Conservation (phyloP, 2,888 invertebrate genomes). For the Apamea crenata region DNA sequence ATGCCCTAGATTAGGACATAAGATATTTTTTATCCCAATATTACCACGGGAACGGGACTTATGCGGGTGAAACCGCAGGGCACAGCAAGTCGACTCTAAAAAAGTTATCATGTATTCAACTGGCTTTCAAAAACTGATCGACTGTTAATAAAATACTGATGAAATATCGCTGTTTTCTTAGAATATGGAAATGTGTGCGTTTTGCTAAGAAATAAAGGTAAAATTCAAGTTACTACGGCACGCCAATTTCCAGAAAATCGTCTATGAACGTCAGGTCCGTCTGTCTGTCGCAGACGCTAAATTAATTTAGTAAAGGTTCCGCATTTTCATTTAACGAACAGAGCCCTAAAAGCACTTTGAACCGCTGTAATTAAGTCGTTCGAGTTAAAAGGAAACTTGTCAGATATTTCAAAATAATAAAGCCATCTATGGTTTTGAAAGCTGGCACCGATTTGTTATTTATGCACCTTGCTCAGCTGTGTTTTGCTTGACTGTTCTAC, state of each 20-base stretch:
- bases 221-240: background rate
- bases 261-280: background rate
- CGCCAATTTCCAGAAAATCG: conserved; percentile 15
- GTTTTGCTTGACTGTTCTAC: conserved; percentile 39
- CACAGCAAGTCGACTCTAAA: background rate
- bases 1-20: background rate
- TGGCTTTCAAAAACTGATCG: background rate
- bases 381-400: conserved; percentile 35
- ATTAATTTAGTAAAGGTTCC: background rate
- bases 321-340: conserved; percentile 26
- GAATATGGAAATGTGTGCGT: background rate
- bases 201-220: background rate
- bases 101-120: background rate
- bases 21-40: background rate
- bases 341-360: conserved; percentile 7
- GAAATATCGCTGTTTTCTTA: background rate
- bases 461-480: conserved; percentile 35
- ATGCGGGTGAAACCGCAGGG: background rate
- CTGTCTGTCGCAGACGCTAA: conserved; percentile 8
- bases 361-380: conserved; percentile 23
- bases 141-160: background rate
- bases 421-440: conserved; percentile 34
- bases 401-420: conserved; percentile 40
- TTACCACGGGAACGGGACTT: background rate
- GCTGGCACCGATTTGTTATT: conserved; percentile 39